Evolutionary conservation across 2,113 vertebrate species (phyloP), one percentile per base, ranked within the genome.

Genomic region (Tinamus guttatus): DNA sequence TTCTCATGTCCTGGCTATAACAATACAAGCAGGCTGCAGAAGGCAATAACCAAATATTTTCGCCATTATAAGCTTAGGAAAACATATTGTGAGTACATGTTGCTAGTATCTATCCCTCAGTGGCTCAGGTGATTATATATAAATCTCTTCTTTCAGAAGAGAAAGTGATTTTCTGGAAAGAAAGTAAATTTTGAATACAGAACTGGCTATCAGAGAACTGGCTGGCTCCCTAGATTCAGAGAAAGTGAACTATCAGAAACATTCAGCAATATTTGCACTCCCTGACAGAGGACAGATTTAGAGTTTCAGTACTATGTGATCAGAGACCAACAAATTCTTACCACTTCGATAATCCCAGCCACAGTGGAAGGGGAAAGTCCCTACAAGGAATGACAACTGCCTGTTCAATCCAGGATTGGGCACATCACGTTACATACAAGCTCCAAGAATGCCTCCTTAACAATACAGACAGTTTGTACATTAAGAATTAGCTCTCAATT

Each of bases 321-420:
- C 82, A 93, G 89, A 85, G 69, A 67, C 92, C 88, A 92, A 52
- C 79, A 12, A 54, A 71, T 69, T 94, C 97, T 96, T 91, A 97
- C 91, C 91, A 94, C 87, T 79, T 71, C 1, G 96, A 38, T 68
- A 95, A 15, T 80, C 75, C 89, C 81, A 87, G 94, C 93, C 89
- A 97, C 75, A 96, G 40, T n/a, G 91, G 94, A 90, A 96, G 52
- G 67, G 91, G 56, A 77, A 94, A 69, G 19, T 79, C 90, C 90
- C 96, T 97, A 95, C 85, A 92, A 97, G 91, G 84, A 94, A 94
- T 7, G 21, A 97, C 73, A 91, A 89, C 89, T 94, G 27, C 54
- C 58, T 20, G 21, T 85, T 96, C 87, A 92, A 43, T 78, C 71
- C 79, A 67, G 63, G 54, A 16, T 77, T 58, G 56, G 68, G 49